These are phyloP conservation scores for Eupleurogrammus muticus DNA, from an alignment of 2,797 vertebrate genomes.

Conservation along the genomic window DNA sequence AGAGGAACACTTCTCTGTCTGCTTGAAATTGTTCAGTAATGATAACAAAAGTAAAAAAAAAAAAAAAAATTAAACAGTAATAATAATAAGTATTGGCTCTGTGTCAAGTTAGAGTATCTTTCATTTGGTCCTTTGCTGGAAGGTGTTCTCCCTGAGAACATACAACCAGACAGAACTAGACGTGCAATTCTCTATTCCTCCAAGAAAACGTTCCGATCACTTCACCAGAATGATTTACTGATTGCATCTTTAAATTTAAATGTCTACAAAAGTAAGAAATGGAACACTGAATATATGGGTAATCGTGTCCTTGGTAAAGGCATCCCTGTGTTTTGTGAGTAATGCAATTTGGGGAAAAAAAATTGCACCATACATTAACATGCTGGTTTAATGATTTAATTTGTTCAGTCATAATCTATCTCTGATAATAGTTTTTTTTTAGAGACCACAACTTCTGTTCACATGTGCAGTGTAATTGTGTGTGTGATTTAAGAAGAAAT, in stretches of 20 bases:
- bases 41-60: too few relatives aligned
- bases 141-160: background rate
- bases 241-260: slow-evolving; percentile 37
- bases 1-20: too few relatives aligned
- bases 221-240: slow-evolving; percentile 21
- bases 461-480: slow-evolving; percentile 28
- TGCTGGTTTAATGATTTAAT: slow-evolving; percentile 19
- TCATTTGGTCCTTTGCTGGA: too few relatives aligned
- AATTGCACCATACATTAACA: slow-evolving; percentile 23
- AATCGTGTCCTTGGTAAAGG: slow-evolving; percentile 18
- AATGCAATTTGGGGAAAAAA: slow-evolving; percentile 41
- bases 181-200: slow-evolving; percentile 17
- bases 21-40: too few relatives aligned
- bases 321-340: slow-evolving; percentile 21
- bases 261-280: slow-evolving; percentile 9
- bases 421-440: slow-evolving; percentile 20
- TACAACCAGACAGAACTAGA: slow-evolving; percentile 18
- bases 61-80: too few relatives aligned
- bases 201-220: background rate
- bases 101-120: too few relatives aligned
- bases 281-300: slow-evolving; percentile 29
- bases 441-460: slow-evolving; percentile 9
- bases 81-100: too few relatives aligned
- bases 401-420: slow-evolving; percentile 3
- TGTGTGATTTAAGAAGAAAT: slow-evolving; percentile 28